phyloP scores from a whole-genome alignment of 2,797 vertebrate species.

The Clarias pachynema region DNA sequence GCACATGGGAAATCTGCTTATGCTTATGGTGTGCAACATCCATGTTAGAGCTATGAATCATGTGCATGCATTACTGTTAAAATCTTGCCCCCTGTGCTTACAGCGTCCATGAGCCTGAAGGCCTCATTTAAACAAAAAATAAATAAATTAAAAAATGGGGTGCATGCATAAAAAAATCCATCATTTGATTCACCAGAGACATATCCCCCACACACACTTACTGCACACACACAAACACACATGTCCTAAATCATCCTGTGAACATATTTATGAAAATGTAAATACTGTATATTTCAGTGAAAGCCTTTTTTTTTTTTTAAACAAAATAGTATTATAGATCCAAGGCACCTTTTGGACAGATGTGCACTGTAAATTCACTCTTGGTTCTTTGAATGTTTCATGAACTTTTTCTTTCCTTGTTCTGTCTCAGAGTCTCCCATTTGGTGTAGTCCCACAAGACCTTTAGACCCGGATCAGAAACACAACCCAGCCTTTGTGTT shows the following conservation, averaged over 20 bases:
- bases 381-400: constrained; percentile 24
- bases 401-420: not conserved
- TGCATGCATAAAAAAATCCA: constrained; percentile 3
- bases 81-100: not conserved
- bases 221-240: not conserved
- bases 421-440: constrained; percentile 27
- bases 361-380: not conserved
- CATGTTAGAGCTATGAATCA: constrained; percentile 43
- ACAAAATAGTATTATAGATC: not conserved
- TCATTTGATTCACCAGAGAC: not conserved
- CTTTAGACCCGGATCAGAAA: constrained; percentile 40
- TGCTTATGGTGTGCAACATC: constrained; percentile 16
- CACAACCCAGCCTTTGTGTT: constrained; percentile 31
- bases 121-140: constrained; percentile 10
- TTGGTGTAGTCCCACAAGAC: constrained; percentile 42
- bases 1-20: constrained; percentile 3
- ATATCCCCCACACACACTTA: not conserved
- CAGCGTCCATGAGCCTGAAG: constrained; percentile 5
- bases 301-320: not conserved
- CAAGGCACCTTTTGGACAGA: not conserved
- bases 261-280: not conserved
- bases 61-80: constrained; percentile 20
- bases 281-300: not conserved
- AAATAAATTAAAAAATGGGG: too few relatives aligned
- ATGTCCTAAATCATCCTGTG: not conserved